A percentile compares a stretch with the other conserved stretches of the same genome.
Evolutionary conservation across 2,797 vertebrate genomes (phyloP).

Genomic region (Luscinia megarhynchos): DNA sequence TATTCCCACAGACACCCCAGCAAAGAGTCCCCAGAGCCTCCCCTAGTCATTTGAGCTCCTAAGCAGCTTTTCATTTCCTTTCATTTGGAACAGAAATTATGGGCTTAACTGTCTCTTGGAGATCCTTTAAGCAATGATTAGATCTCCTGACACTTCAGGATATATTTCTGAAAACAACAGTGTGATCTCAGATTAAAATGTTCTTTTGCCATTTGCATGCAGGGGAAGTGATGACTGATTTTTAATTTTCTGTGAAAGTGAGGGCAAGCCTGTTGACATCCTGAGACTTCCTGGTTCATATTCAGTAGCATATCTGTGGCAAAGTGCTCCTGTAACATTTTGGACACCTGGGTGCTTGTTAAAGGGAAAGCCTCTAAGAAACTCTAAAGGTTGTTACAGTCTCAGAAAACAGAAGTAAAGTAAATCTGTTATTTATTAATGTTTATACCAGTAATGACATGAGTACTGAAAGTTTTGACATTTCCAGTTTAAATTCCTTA

Average conservation of each 20-base stretch:
- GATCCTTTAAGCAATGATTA: slow-evolving; percentile 15
- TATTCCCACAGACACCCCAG: not conserved
- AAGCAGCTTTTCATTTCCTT: slow-evolving; percentile 36
- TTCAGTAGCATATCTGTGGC: not conserved
- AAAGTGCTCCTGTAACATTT: not conserved
- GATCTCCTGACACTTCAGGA: not conserved
- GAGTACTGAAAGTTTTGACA: slow-evolving; percentile 2
- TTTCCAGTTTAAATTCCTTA: slow-evolving; percentile 16
- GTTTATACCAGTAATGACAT: not conserved
- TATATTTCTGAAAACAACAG: slow-evolving; percentile 2
- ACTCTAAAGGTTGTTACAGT: not conserved
- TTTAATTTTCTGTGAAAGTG: slow-evolving; percentile 50
- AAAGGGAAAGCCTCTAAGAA: not conserved
- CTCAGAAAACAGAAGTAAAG: not conserved
- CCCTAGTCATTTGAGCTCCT: not conserved
- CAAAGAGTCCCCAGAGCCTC: not conserved
- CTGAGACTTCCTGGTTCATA: slow-evolving; percentile 35
- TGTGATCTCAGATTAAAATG: not conserved
- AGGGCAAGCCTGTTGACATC: slow-evolving; percentile 12
- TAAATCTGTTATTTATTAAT: slow-evolving; percentile 41
- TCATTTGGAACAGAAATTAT: slow-evolving; percentile 12
- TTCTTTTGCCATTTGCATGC: not conserved
- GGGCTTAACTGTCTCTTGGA: not conserved
- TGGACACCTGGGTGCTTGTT: not conserved
- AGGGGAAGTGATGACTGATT: not conserved